Evolutionary conservation across 2,797 vertebrate species (phyloP).

Genomic region (Sebastes vulpes): DNA sequence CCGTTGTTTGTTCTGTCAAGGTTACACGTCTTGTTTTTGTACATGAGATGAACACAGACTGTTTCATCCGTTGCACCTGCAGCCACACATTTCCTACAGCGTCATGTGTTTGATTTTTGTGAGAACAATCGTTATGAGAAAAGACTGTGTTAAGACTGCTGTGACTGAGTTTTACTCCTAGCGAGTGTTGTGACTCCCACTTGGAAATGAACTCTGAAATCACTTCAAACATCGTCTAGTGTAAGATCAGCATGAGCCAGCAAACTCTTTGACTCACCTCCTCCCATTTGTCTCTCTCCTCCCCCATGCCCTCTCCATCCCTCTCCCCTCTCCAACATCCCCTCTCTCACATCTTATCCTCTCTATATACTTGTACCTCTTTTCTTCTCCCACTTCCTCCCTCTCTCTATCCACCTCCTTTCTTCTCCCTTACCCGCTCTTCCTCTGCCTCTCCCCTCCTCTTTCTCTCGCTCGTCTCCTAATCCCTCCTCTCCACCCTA

Average conservation of each 20-base stretch:
- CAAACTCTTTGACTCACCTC: constrained; percentile 69
- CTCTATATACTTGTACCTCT: constrained; percentile 53
- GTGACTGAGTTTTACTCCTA: constrained; percentile 43
- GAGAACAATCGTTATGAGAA: constrained; percentile 15
- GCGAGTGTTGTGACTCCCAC: constrained; percentile 57
- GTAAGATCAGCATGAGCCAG: constrained; percentile 72
- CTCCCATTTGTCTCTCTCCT: constrained; percentile 48
- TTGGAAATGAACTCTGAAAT: constrained; percentile 67
- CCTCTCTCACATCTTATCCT: constrained; percentile 49
- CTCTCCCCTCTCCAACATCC: constrained; percentile 27
- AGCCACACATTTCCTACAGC: constrained; percentile 17
- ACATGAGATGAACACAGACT: constrained; percentile 1
- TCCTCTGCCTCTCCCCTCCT: constrained; percentile 68
- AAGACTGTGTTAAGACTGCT: constrained; percentile 17
- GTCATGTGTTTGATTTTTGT: constrained; percentile 36
- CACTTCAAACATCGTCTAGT: constrained; percentile 61
- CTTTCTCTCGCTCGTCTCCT: constrained; percentile 74
- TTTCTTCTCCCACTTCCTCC: constrained; percentile 53
- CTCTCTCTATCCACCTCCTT: constrained; percentile 57
- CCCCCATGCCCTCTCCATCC: constrained; percentile 49
- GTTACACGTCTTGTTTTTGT: constrained; percentile 26
- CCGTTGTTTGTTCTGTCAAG: constrained; percentile 26
- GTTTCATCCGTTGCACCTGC: constrained; percentile 30
- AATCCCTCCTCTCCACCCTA: constrained; percentile 85
- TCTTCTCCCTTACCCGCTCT: constrained; percentile 64